Evolutionary conservation across 2,797 vertebrate species (phyloP).

Genomic region (Aselliscus stoliczkanus): DNA sequence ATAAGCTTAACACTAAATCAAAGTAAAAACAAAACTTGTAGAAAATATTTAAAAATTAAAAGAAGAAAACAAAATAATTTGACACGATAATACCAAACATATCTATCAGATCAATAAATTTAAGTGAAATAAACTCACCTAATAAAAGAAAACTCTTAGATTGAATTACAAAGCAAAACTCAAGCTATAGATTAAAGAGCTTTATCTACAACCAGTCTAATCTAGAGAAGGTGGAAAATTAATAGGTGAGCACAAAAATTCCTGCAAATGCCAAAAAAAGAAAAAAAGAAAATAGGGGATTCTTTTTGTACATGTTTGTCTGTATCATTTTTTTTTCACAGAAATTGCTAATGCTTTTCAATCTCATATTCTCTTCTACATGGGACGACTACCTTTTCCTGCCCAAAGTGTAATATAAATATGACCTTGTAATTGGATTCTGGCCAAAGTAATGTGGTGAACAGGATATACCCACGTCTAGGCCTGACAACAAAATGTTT

Average conservation of each 20-base stretch:
- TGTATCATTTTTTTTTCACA: not conserved
- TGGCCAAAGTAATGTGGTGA: not conserved
- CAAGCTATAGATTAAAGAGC: not conserved
- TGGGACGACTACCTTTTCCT: not conserved
- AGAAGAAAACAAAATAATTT: not conserved
- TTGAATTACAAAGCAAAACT: not conserved
- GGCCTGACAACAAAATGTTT: not conserved
- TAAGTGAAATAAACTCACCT: not conserved
- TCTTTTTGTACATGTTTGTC: not conserved
- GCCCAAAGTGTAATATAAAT: not conserved
- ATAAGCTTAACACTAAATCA: not conserved
- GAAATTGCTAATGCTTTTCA: not conserved
- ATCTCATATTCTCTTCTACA: not conserved
- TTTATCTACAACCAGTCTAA: not conserved
- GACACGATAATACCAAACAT: not conserved
- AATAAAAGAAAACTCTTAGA: not conserved
- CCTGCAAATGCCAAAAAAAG: not conserved
- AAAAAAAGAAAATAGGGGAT: not conserved
- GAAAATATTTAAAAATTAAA: not conserved
- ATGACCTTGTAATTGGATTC: not conserved
- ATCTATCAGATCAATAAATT: not conserved
- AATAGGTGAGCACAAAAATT: not conserved
- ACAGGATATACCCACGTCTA: not conserved
- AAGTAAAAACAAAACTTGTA: not conserved
- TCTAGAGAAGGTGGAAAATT: not conserved